Evolutionary conservation across 2,888 invertebrate species (phyloP).

Genomic region (Agonopterix subpropinquella): DNA sequence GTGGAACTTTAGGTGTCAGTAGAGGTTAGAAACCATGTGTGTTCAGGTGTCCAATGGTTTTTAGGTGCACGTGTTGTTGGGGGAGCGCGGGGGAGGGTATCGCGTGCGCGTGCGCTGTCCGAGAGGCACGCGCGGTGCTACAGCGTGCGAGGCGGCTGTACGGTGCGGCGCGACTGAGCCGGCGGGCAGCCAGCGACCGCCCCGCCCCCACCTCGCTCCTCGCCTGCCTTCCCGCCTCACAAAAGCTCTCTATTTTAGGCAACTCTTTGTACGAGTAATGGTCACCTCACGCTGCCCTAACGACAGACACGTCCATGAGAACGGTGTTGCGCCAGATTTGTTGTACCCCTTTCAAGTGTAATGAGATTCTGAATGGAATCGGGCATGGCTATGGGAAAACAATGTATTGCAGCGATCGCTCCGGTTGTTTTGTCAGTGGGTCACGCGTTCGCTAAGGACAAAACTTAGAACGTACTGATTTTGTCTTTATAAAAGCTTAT

Average conservation of each 20-base stretch:
- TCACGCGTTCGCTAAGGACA: constrained; percentile 35
- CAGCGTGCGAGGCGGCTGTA: constrained; percentile 67
- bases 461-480: too few species aligned
- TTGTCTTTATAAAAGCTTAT: not conserved
- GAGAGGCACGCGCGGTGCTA: constrained; percentile 38
- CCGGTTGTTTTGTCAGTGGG: constrained; percentile 61
- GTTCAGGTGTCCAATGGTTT: constrained; percentile 18
- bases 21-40: constrained; percentile 28
- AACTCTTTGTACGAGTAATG: constrained; percentile 75
- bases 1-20: constrained; percentile 28
- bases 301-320: constrained; percentile 75
- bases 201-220: constrained; percentile 61
- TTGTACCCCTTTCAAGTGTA: constrained; percentile 68
- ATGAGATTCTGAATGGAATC: constrained; percentile 74
- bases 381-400: constrained; percentile 64
- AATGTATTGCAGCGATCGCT: constrained; percentile 41
- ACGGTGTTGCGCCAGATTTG: constrained; percentile 69
- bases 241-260: constrained; percentile 76
- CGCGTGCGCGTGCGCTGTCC: constrained; percentile 60
- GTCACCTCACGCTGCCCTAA: constrained; percentile 75
- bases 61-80: constrained; percentile 49
- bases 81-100: constrained; percentile 43
- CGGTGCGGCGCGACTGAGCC: constrained; percentile 71
- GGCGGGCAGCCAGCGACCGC: constrained; percentile 64
- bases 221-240: constrained; percentile 65